Base-by-base conservation (phyloP, 2,113 vertebrate genomes). In the Collichthys lucidus region DNA sequence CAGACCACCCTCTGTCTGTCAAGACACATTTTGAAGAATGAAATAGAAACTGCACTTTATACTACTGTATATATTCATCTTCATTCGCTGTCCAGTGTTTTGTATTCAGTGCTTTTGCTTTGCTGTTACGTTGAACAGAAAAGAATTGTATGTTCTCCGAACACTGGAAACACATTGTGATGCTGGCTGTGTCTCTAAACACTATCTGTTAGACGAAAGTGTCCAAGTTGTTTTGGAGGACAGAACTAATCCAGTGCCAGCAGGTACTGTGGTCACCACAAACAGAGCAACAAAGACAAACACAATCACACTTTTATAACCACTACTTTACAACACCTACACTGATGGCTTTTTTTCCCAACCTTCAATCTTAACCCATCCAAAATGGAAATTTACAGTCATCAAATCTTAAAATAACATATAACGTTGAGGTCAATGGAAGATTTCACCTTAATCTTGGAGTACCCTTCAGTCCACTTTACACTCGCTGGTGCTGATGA, bases 111-210 rank as follows among this genome's bases (percentile, higher is more conserved):
- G n/a, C 19, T 70, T 70, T 50, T 31, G 5, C 31, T 59, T 26
- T 68, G 63, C 44, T 71, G 12, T 65, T 62, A n/a, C 3, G 19
- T 59, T 83, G 46, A 22, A 44, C 11, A 19, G 26, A 40, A 40
- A 40, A 66, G 5, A 6, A 42, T 6, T 74, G 49, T 69, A 24
- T 59, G 57, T 69, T 44, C 44, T 57, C 72, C 66, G 47, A 73
- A 67, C 49, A 57, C 12, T 50, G 19, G 50, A 52, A 61, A 49
- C 19, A 17, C 22, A 71, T 78, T 82, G 64, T 56, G 11, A 84
- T 71, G 57, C 82, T 40, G 59, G 57, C 64, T 35, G 50, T 59
- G 29, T 63, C 42, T 59, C 57, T 7, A 20, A 40, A 60, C 44
- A 65, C 52, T 60, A 70, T 74, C 69, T 61, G 24, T 65, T 35